These are phyloP conservation scores for Schizopygopsis pylzovi DNA, from an alignment of 2,797 vertebrate genomes.

Conservation along the genomic window DNA sequence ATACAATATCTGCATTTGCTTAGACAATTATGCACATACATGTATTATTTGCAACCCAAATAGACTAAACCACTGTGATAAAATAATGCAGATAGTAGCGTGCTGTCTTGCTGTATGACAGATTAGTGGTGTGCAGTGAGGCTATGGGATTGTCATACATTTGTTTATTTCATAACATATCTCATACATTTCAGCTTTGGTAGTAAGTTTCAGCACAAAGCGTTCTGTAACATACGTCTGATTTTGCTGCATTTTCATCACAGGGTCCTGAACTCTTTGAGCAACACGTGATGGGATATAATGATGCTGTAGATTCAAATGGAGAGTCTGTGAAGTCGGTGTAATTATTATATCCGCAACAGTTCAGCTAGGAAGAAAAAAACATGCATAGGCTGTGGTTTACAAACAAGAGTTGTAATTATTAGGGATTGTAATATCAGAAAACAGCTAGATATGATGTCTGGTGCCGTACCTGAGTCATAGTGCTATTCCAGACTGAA, in stretches of 20 bases:
- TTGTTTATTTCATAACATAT: too few species aligned
- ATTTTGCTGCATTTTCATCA: rapidly evolving
- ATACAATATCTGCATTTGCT: not conserved
- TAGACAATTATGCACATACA: not conserved
- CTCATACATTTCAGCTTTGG: not conserved
- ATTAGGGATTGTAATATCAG: not conserved
- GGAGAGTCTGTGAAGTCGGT: slow-evolving; percentile 74
- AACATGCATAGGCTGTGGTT: not conserved
- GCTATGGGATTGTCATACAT: not conserved
- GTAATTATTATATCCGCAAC: slow-evolving; percentile 77
- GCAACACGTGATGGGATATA: too few species aligned
- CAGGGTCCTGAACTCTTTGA: rapidly evolving
- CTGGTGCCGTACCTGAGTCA: slow-evolving; percentile 70
- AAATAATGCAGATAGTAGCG: not conserved
- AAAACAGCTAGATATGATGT: not conserved
- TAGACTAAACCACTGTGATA: not conserved
- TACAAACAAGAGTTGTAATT: not conserved
- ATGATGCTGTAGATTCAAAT: too few species aligned
- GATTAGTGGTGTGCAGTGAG: not conserved
- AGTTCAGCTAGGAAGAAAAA: not conserved
- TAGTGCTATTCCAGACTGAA: slow-evolving; percentile 73
- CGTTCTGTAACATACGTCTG: rapidly evolving
- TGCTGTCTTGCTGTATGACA: not conserved
- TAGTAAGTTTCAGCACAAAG: slow-evolving; percentile 31
- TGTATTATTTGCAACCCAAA: not conserved